A percentile compares a stretch with the other conserved stretches of the same genome.
Conservation (phyloP, 2,113 vertebrate genomes). For the Upupa epops region DNA sequence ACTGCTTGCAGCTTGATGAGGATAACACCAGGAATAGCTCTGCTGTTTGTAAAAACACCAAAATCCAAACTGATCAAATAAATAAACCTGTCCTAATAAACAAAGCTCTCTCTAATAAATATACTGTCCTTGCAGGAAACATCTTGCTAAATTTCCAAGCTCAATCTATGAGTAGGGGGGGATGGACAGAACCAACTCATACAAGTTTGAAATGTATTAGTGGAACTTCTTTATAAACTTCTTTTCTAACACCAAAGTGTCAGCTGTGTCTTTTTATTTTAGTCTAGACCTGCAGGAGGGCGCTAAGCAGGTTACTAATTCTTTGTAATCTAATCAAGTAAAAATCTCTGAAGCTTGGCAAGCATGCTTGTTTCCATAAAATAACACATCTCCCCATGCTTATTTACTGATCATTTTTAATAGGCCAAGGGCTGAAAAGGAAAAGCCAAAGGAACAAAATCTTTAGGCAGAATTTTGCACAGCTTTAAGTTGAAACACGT, state of each 20-base stretch:
- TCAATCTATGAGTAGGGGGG: neutral
- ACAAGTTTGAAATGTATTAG: neutral
- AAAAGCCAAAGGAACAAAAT: no score
- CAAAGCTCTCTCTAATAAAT: no score
- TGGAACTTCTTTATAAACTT: no score
- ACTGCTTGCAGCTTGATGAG: neutral
- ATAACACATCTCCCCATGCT: no score
- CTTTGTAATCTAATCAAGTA: no score
- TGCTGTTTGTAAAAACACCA: neutral
- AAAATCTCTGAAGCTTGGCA: no score
- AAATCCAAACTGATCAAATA: neutral
- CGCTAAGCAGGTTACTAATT: neutral
- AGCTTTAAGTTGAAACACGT: no score
- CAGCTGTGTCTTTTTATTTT: neutral
- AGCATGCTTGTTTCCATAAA: no score
- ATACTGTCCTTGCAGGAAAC: neutral
- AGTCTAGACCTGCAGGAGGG: neutral
- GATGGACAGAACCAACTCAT: neutral
- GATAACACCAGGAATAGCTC: neutral
- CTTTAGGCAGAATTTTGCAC: no score
- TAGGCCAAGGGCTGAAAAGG: no score
- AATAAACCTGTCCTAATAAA: neutral
- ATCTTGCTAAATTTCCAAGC: neutral
- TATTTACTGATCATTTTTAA: no score
- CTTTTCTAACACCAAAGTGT: neutral